A percentile compares a stretch with the other conserved stretches of the same genome.
These are phyloP conservation scores for Ameiurus melas DNA, from an alignment of 2,113 vertebrate genomes.

Conservation along the genomic window DNA sequence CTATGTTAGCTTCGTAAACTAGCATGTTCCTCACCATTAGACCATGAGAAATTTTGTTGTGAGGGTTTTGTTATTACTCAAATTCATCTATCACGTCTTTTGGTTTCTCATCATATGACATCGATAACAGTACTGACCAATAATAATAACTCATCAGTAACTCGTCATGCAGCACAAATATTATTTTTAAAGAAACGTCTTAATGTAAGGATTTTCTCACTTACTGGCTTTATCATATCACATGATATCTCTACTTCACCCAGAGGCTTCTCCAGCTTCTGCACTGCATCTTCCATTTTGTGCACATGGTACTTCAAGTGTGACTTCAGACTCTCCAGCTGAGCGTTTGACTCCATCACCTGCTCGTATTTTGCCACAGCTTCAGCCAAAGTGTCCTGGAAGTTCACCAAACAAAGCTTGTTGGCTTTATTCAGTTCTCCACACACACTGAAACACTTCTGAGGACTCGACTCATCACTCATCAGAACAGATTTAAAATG, in stretches of 20 bases:
- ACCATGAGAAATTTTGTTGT: no score
- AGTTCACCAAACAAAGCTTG: background rate
- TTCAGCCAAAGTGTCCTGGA: background rate
- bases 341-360: background rate
- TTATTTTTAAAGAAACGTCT: no score
- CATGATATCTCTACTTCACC: background rate
- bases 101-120: no score
- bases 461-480: background rate
- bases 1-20: no score
- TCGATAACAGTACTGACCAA: no score
- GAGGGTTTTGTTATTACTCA: no score
- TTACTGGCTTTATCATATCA: background rate
- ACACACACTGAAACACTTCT: background rate
- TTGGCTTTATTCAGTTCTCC: background rate
- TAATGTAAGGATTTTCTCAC: no score
- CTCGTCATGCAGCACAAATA: no score
- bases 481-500: background rate
- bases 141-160: no score
- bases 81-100: no score
- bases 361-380: background rate
- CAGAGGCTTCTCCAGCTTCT: background rate
- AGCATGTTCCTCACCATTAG: no score
- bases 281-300: background rate
- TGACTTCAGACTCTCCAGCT: background rate
- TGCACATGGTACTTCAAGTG: background rate